Base-by-base conservation (phyloP, 2,113 vertebrate species). In the Piaya cayana region DNA sequence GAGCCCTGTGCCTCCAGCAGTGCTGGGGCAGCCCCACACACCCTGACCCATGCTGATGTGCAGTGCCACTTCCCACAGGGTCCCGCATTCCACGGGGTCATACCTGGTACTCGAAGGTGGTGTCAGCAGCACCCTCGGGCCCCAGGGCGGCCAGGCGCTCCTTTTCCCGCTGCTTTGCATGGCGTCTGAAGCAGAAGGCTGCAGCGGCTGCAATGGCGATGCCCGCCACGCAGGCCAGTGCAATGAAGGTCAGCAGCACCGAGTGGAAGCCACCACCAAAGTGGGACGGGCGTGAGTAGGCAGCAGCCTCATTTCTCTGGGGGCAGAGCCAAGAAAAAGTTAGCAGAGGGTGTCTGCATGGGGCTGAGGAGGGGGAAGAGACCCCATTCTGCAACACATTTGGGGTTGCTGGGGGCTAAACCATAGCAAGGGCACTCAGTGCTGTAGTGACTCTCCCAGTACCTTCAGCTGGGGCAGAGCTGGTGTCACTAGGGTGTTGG, bases 61-160 rank as follows among this genome's bases (percentile, higher is more conserved):
- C 1, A 1, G 30, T 3, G 30, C 39, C 0, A 0, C 47, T 13
- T 19, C 32, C 22, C 0, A 0, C 14, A 9, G 76, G 30, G 15
- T 62, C 58, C 47, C 2, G 3, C 36, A 9, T 3, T 13, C 59
- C 2, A 0, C 3, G 1, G 45, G 21, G 11, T 43, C 86, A 67
- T 97, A 99, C 99, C 99, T 99, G 99, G 96, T 99, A 99, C 95
- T 99, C 99, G 16, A 99, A 98, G 85, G 99, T 99, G 45, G 99
- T 99, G 93, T 99, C 99, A 0, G 98, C 97, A n/a, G 98, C 99
- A n/a, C 98, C 99, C 97, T 99, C 99, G 0, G 99, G 99, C 11
- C 99, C 99, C 85, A 99, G 97, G 9, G 96, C 97, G 1, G 99
- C 99, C 76, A 99, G 97, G 76, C 98, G 99, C 82, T 99, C 98